Conservation (phyloP, 1,140 invertebrate species). For the Philotrypesis tridentata region DNA sequence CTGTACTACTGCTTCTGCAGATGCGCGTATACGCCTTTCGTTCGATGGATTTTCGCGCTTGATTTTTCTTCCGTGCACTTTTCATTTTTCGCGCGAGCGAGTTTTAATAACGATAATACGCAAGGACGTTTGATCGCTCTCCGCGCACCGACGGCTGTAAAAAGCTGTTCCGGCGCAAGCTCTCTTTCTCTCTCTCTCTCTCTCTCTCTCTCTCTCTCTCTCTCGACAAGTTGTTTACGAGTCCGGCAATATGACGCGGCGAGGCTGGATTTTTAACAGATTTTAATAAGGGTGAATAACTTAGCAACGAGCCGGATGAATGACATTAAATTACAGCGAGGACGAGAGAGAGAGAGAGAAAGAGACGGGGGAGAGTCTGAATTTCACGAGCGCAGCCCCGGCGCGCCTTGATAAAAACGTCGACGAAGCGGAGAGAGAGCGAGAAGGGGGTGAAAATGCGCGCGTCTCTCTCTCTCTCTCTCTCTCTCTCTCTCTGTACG, state of each 20-base stretch:
- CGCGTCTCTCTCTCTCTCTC: too few relatives aligned
- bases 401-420: slow-evolving; percentile 45
- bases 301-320: slow-evolving; percentile 66
- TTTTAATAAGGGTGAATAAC: slow-evolving; percentile 68
- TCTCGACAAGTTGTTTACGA: slow-evolving; percentile 53
- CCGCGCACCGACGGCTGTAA: background rate
- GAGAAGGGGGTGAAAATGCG: background rate
- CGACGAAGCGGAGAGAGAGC: slow-evolving; percentile 9
- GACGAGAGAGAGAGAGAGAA: too few relatives aligned
- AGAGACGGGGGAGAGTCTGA: slow-evolving; percentile 34
- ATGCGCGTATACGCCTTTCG: too few relatives aligned
- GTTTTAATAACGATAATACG: slow-evolving; percentile 30
- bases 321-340: slow-evolving; percentile 70
- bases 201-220: too few relatives aligned
- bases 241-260: slow-evolving; percentile 57
- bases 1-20: too few relatives aligned
- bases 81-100: too few relatives aligned
- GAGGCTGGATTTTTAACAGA: slow-evolving; percentile 63
- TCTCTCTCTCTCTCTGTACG: background rate
- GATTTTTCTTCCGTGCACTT: too few relatives aligned
- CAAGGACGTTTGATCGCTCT: slow-evolving; percentile 9
- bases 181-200: too few relatives aligned
- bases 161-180: background rate
- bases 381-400: slow-evolving; percentile 43
- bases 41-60: too few relatives aligned